Conservation (phyloP, 2,797 vertebrate genomes). For the Pseudochirops corinnae region DNA sequence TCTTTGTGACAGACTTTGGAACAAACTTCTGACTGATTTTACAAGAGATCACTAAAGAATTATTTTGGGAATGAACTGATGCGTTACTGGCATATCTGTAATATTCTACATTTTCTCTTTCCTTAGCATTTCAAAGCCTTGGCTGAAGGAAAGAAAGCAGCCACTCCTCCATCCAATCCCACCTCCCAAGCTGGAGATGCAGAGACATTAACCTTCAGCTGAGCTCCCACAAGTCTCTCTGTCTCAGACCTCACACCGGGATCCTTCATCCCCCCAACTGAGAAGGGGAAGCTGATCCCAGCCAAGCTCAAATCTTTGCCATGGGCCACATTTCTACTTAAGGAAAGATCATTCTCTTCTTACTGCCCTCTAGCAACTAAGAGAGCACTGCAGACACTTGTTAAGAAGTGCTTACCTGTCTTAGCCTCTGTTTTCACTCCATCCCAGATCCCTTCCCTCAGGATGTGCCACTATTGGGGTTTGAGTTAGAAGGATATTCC, state of each 20-base stretch:
- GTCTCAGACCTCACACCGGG: background rate
- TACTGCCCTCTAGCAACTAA: background rate
- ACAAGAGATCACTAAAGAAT: conserved; percentile 28
- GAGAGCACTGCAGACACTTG: background rate
- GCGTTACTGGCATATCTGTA: background rate
- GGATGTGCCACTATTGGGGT: background rate
- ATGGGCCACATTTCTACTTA: background rate
- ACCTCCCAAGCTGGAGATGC: conserved; percentile 81
- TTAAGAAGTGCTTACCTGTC: background rate
- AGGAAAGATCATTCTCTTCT: background rate
- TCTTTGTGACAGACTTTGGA: background rate
- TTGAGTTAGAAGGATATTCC: background rate
- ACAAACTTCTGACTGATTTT: conserved; percentile 5
- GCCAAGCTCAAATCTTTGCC: background rate
- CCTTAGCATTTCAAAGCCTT: conserved; percentile 91
- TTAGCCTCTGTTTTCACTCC: background rate
- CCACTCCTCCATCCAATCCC: conserved; percentile 81
- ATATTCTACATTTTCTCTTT: conserved; percentile 4
- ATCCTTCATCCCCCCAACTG: background rate
- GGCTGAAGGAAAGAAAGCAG: conserved; percentile 86
- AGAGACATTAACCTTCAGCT: conserved; percentile 85
- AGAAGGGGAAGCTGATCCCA: background rate
- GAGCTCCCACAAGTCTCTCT: conserved; percentile 59
- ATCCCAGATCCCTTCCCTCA: background rate
- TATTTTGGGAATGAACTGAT: conserved; percentile 27